Evolutionary conservation across 1,140 invertebrate genomes (phyloP).

Genomic region (Zaprionus nigranus): DNA sequence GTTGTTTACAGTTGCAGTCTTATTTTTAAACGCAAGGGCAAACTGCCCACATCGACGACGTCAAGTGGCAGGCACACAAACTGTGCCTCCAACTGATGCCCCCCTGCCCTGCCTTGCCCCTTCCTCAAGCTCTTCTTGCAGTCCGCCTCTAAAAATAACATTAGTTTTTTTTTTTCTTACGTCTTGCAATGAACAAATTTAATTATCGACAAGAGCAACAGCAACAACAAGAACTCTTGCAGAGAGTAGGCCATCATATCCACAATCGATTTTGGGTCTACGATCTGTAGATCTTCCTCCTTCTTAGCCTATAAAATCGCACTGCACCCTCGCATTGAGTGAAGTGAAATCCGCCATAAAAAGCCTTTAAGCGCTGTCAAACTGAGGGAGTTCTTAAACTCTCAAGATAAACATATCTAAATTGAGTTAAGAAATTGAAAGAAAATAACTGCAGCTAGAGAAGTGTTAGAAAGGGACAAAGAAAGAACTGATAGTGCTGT

Average conservation of each 20-base stretch:
- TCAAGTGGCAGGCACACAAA: slow-evolving; percentile 30
- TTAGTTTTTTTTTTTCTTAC: slow-evolving; percentile 41
- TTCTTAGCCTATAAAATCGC: not conserved
- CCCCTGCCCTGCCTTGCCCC: not conserved
- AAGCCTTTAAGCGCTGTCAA: slow-evolving; percentile 23
- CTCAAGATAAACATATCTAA: not conserved
- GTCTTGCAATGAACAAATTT: slow-evolving; percentile 68
- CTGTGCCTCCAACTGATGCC: slow-evolving; percentile 29
- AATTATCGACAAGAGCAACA: slow-evolving; percentile 59
- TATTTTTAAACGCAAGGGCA: slow-evolving; percentile 79
- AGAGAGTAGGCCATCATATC: slow-evolving; percentile 29
- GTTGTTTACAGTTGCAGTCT: slow-evolving; percentile 60
- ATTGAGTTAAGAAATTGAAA: slow-evolving; percentile 1
- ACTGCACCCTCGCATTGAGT: slow-evolving; percentile 1
- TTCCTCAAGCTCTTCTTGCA: not conserved
- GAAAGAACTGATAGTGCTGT: not conserved
- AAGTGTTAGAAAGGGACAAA: not conserved
- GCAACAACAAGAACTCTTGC: slow-evolving; percentile 30
- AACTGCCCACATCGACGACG: slow-evolving; percentile 61
- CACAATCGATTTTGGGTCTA: slow-evolving; percentile 15
- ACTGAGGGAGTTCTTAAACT: not conserved
- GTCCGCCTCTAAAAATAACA: slow-evolving; percentile 43
- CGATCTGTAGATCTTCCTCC: not conserved
- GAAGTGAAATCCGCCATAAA: slow-evolving; percentile 26
- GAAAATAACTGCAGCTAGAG: not conserved